Evolutionary conservation across 2,113 vertebrate genomes (phyloP), one percentile per base, ranked within the genome.

Genomic region (Leuciscus idus): DNA sequence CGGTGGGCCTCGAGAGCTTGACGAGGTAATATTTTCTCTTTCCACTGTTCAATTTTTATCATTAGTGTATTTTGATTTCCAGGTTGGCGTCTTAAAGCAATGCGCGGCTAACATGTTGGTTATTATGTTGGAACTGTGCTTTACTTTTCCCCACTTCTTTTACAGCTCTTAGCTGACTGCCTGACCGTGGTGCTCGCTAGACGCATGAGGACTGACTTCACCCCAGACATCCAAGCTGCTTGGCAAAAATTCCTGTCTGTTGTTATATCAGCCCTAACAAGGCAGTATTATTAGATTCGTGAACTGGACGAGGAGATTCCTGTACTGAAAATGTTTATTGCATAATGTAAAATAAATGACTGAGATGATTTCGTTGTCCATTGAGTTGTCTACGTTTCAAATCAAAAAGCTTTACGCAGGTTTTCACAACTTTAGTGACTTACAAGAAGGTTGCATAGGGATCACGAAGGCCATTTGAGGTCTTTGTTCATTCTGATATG

Each of bases 171-270:
- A 6, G 48, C 6, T 26, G 74, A 77, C 48, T 77, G 74, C 28
- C 26, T 77, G 74, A 77, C 74, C 28, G 48, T 77, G 74, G 74
- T 77, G 26, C 21, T 77, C 17, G 74, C 74, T 15, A 10, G 7
- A 21, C 74, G 48, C 48, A 52, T 77, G 74, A 33, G 26, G 48
- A 11, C n/a, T 2, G 48, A 77, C 15, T 95, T 96, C 94, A 87
- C 85, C 6, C 92, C 94, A 0, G 7, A 66, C 0, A 39, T 77
- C 68, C 95, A 96, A 87, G 90, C 92, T 8, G 86, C 89, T 72
- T 95, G 82, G 88, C 92, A 95, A 85, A 96, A 95, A 91, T 93
- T 96, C 88, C 87, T 93, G n/a, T 26, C 87, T 1, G 94, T 90
- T 17, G 93, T 94, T 15, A 93, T 95, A 68, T 87, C 88, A 2